Base-by-base conservation (phyloP, 2,797 vertebrate genomes). In the Periophthalmus magnuspinnatus region DNA sequence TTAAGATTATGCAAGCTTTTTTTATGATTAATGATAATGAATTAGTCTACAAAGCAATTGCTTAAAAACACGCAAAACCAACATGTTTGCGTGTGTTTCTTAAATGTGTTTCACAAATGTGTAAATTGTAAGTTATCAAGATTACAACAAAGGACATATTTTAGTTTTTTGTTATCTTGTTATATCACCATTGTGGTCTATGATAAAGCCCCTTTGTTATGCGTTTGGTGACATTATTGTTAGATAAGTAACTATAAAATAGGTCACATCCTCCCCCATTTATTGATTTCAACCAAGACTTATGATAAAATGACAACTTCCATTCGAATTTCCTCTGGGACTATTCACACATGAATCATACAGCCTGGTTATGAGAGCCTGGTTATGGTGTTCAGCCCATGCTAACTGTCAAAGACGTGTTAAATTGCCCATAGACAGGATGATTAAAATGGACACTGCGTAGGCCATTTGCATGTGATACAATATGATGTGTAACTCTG, bases 251-350 rank as follows among this genome's bases (percentile, higher is more conserved):
- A 52, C 50, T 52, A n/a, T 52, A 19, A 52, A 52, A 52, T 52
- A 21, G 5, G 52, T 21, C 1, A 52, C 52, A 52, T 52, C 7
- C 41, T 41, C 11, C 41, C 10, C 4, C 48, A 50, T 52, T 52
- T 52, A 52, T 52, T 52, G 24, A 56, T 56, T 56, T 22, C 21
- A 56, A 28, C 10, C 22, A 56, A 14, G 54, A 56, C 22, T 56
- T 14, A 16, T 24, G 54, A 56, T 54, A 56, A 56, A 56, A 56
- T 24, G 21, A 56, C 54, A 56, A 24, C 54, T 56, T 56, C 54
- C 22, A 13, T 14, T 11, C 14, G 24, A 28, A 24, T 28, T 6
- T 52, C 54, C 21, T 28, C 14, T 24, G 54, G 54, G 54, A 56
- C 9, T 56, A 1, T 56, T 56, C 54, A 14, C 22, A 28, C 22